A percentile compares a stretch with the other conserved stretches of the same genome.
Conservation (phyloP, 92 coral and sea anemone species). For the Zoanthus gigantus region DNA sequence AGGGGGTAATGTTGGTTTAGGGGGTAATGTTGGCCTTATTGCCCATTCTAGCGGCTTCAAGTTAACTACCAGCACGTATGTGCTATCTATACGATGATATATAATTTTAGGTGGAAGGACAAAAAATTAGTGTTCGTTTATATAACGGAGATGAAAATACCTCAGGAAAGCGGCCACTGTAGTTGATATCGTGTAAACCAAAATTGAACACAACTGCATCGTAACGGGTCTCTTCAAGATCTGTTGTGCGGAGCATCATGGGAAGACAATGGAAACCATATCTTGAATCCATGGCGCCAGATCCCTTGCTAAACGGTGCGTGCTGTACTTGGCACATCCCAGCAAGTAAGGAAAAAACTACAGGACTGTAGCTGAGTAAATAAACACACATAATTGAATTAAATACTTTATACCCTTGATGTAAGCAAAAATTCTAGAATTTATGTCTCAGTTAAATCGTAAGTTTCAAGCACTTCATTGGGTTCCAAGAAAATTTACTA, state of each 20-base stretch:
- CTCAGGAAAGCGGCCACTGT: constrained; percentile 84
- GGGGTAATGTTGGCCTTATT: no score
- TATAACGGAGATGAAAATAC: constrained; percentile 21
- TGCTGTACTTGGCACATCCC: constrained; percentile 91
- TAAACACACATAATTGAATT: not conserved
- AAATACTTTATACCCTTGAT: no score
- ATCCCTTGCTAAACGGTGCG: constrained; percentile 86
- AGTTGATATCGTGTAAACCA: constrained; percentile 92
- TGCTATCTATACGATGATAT: no score
- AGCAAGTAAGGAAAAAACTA: constrained; percentile 63
- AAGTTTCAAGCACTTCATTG: no score
- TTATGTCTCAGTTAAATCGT: no score
- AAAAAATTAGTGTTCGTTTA: no score
- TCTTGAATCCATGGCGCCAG: constrained; percentile 89
- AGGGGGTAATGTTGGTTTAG: no score
- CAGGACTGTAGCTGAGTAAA: constrained; percentile 65
- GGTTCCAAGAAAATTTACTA: no score
- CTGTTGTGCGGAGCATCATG: constrained; percentile 82
- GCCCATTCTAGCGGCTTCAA: no score
- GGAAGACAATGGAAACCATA: constrained; percentile 84
- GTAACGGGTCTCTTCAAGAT: constrained; percentile 74
- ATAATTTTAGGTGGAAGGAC: no score
- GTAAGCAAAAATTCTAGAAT: no score
- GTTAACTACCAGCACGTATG: no score
- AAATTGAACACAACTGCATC: constrained; percentile 92